Conservation (phyloP, 2,797 vertebrate genomes). For the Helostoma temminkii region DNA sequence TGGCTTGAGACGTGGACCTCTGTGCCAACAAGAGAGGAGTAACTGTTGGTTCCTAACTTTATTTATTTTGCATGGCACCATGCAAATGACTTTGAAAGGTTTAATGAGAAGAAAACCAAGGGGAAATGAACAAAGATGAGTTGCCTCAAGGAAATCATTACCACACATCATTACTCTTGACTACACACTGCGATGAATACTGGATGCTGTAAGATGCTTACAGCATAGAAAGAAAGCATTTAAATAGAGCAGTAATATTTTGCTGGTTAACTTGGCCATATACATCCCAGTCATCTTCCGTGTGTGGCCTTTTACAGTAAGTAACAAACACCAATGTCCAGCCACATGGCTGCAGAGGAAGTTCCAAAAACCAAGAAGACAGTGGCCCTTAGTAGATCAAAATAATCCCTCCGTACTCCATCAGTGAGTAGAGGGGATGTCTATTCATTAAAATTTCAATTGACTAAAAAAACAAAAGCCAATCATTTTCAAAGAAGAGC, state of each 20-base stretch:
- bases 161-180: slow-evolving; percentile 80
- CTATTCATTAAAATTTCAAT: slow-evolving; percentile 22
- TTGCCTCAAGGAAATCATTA: slow-evolving; percentile 81
- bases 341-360: slow-evolving; percentile 11
- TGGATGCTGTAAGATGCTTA: slow-evolving; percentile 53
- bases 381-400: slow-evolving; percentile 38
- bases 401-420: slow-evolving; percentile 14
- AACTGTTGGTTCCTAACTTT: slow-evolving; percentile 66
- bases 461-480: neutral
- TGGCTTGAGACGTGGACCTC: slow-evolving; percentile 38
- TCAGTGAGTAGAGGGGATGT: slow-evolving; percentile 13
- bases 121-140: slow-evolving; percentile 79
- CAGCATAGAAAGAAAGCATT: slow-evolving; percentile 52
- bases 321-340: slow-evolving; percentile 3
- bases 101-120: slow-evolving; percentile 78
- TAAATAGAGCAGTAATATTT: slow-evolving; percentile 50
- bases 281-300: slow-evolving; percentile 28
- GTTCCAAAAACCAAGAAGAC: slow-evolving; percentile 27
- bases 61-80: slow-evolving; percentile 76
- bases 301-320: slow-evolving; percentile 37
- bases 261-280: slow-evolving; percentile 44
- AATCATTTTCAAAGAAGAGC: slow-evolving; percentile 3
- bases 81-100: slow-evolving; percentile 73
- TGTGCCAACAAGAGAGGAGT: slow-evolving; percentile 57
- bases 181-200: slow-evolving; percentile 66